A percentile compares a stretch with the other conserved stretches of the same genome.
phyloP scores from a whole-genome alignment of 2,888 invertebrate genomes.

The Blera fallax region DNA sequence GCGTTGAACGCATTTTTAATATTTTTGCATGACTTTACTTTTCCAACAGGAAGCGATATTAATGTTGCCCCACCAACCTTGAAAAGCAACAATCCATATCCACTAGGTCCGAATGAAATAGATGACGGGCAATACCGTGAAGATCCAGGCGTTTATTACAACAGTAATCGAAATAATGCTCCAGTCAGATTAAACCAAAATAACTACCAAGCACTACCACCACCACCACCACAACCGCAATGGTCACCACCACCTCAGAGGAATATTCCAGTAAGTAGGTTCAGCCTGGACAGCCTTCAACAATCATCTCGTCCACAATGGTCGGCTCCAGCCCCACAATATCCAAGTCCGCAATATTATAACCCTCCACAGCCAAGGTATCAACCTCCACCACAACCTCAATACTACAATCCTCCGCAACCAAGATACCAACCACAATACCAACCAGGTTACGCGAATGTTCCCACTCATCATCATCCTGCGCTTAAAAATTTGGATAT shows the following conservation, averaged over 20 bases:
- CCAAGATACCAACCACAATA: constrained; percentile 78
- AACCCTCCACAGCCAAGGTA: constrained; percentile 78
- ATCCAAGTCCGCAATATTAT: constrained; percentile 73
- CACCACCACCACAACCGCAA: constrained; percentile 29
- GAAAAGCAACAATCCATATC: constrained; percentile 83
- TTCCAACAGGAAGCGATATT: constrained; percentile 84
- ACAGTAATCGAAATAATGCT: constrained; percentile 74
- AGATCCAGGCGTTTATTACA: constrained; percentile 90
- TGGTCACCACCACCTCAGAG: constrained; percentile 59
- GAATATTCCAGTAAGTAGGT: constrained; percentile 78
- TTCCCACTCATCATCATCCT: constrained; percentile 87
- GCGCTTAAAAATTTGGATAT: constrained; percentile 87
- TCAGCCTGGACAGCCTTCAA: constrained; percentile 79
- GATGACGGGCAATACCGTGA: constrained; percentile 94
- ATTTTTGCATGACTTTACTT: neutral
- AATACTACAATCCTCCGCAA: constrained; percentile 56
- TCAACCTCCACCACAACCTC: constrained; percentile 74
- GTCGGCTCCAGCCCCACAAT: constrained; percentile 23
- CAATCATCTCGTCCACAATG: constrained; percentile 69
- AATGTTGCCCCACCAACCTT: constrained; percentile 92
- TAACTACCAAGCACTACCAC: constrained; percentile 34
- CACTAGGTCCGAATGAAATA: constrained; percentile 84
- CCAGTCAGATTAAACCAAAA: constrained; percentile 36
- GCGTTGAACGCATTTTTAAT: neutral
- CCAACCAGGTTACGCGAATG: constrained; percentile 81